phyloP scores from a whole-genome alignment of 2,113 vertebrate species.

The Procavia capensis region DNA sequence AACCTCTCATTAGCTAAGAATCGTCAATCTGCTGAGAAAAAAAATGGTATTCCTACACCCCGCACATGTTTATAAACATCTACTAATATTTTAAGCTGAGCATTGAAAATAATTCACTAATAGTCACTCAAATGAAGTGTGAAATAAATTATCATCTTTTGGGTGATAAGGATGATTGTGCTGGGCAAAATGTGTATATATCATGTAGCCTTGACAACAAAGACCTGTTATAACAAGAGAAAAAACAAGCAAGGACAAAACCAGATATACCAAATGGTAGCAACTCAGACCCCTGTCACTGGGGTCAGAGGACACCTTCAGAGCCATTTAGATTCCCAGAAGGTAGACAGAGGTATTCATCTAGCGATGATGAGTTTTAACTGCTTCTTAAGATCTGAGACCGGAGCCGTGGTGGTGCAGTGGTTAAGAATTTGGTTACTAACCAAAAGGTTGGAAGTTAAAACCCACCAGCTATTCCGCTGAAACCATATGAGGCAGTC shows the following conservation, averaged over 20 bases:
- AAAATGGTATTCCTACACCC: not conserved
- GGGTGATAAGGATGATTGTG: slow-evolving; percentile 52
- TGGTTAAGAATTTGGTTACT: too few species aligned
- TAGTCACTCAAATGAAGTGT: slow-evolving; percentile 70
- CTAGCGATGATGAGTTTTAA: not conserved
- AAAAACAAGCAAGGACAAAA: slow-evolving; percentile 29
- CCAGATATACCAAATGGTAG: not conserved
- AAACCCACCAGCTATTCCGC: too few species aligned
- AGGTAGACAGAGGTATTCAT: not conserved
- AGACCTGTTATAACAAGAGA: not conserved
- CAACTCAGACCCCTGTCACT: not conserved
- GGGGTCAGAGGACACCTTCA: not conserved
- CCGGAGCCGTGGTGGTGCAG: too few species aligned
- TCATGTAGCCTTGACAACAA: not conserved
- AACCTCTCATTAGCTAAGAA: slow-evolving; percentile 67
- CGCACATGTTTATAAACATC: slow-evolving; percentile 64
- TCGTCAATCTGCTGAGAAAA: slow-evolving; percentile 27
- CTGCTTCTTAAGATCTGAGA: not conserved
- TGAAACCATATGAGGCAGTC: too few species aligned
- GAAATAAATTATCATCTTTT: slow-evolving; percentile 70
- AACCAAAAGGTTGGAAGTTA: too few species aligned
- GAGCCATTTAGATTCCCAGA: not conserved
- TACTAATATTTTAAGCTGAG: slow-evolving; percentile 62
- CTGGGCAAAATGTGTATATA: slow-evolving; percentile 58
- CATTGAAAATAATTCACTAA: slow-evolving; percentile 71